phyloP scores from a whole-genome alignment of 2,113 vertebrate genomes.

The Pteropus alecto region DNA sequence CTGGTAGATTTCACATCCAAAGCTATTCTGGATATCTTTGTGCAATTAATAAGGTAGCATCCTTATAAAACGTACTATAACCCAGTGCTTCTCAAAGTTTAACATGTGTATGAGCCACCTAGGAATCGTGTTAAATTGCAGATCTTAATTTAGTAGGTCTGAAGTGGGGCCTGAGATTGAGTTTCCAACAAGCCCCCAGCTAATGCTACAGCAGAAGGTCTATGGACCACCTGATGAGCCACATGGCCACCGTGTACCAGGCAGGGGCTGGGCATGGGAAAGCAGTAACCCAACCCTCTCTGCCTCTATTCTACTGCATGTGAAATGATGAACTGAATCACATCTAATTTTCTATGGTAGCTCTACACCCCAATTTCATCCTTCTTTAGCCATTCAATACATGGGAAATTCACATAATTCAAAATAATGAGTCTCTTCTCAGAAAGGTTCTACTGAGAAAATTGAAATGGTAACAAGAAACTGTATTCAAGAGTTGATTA shows the following conservation, averaged over 20 bases:
- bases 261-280: rapidly evolving
- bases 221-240: not conserved
- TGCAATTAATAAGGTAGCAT: not conserved
- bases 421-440: not conserved
- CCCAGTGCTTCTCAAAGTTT: not conserved
- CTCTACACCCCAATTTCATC: not conserved
- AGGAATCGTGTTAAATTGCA: not conserved
- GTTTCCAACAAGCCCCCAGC: not conserved
- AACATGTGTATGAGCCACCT: not conserved
- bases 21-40: not conserved
- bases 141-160: not conserved
- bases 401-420: slow-evolving; percentile 28
- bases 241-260: not conserved
- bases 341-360: slow-evolving; percentile 19
- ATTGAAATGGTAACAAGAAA: slow-evolving; percentile 29
- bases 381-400: not conserved
- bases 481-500: slow-evolving; percentile 1
- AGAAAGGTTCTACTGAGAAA: slow-evolving; percentile 17
- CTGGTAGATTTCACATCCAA: not conserved
- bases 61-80: not conserved
- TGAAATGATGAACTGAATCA: not conserved
- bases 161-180: not conserved
- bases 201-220: not conserved
- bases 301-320: not conserved
- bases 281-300: not conserved